Conservation (phyloP, 2,113 vertebrate genomes). For the Perccottus glenii region DNA sequence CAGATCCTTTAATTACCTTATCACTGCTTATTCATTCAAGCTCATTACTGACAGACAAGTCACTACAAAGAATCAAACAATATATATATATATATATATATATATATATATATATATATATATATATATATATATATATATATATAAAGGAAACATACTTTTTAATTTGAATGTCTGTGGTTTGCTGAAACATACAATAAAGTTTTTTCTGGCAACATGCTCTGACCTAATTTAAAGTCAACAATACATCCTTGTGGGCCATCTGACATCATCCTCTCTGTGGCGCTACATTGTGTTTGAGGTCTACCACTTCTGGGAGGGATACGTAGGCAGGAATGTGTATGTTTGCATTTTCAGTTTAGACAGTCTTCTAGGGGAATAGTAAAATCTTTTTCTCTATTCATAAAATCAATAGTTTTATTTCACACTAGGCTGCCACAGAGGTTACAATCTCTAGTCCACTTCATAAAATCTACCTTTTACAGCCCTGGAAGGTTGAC, state of each 20-base stretch:
- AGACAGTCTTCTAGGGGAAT: not conserved
- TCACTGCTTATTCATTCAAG: not conserved
- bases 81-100: not conserved
- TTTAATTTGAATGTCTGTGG: not conserved
- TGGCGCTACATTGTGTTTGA: constrained; percentile 15
- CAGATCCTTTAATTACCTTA: not conserved
- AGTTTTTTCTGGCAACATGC: not conserved
- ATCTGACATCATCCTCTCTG: constrained; percentile 18
- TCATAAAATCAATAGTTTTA: constrained; percentile 1
- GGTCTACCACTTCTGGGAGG: constrained; percentile 7
- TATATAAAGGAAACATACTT: not conserved
- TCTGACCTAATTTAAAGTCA: constrained; percentile 40
- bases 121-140: not conserved
- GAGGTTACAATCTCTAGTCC: constrained; percentile 14
- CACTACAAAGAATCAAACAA: constrained; percentile 4
- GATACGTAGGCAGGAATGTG: not conserved
- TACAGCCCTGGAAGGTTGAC: constrained; percentile 53
- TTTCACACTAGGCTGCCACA: constrained; percentile 5
- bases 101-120: not conserved
- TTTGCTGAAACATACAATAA: constrained; percentile 1
- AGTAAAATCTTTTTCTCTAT: not conserved
- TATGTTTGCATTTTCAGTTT: constrained; percentile 1
- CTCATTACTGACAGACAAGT: constrained; percentile 5
- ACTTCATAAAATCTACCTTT: constrained; percentile 54
- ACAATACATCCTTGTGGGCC: constrained; percentile 5